Percentiles rank a stretch among this genome's conserved stretches.
Conservation (phyloP, 2,888 invertebrate species). For the Latrodectus hesperus region DNA sequence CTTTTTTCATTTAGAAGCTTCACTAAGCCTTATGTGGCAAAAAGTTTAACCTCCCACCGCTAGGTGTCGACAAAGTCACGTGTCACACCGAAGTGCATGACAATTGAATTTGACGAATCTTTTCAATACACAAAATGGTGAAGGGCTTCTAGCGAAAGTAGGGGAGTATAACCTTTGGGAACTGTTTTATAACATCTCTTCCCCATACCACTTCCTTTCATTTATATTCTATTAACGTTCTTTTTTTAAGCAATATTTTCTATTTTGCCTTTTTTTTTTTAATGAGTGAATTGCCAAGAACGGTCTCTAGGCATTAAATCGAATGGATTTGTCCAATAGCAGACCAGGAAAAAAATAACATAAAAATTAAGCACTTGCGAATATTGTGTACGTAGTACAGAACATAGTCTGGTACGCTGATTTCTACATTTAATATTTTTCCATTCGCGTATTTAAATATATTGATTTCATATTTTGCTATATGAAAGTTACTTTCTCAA, state of each 20-base stretch:
- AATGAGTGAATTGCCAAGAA: constrained; percentile 9
- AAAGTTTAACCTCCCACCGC: constrained; percentile 68
- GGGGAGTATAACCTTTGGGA: constrained; percentile 10
- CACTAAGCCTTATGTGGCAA: constrained; percentile 24
- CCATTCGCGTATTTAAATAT: too few relatives aligned
- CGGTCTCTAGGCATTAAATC: constrained; percentile 40
- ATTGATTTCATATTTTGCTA: too few relatives aligned
- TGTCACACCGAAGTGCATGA: constrained; percentile 63
- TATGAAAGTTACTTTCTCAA: too few relatives aligned
- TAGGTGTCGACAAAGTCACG: constrained; percentile 62
- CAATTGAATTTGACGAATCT: constrained; percentile 69
- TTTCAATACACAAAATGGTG: constrained; percentile 45
- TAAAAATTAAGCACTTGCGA: too few relatives aligned
- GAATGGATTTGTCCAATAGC: constrained; percentile 44
- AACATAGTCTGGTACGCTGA: too few relatives aligned
- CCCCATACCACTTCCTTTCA: background rate
- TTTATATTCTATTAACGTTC: too few relatives aligned
- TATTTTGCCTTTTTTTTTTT: constrained; percentile 12
- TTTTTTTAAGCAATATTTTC: too few relatives aligned
- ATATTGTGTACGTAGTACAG: too few relatives aligned
- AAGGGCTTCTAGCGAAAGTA: background rate
- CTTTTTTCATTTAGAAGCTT: background rate
- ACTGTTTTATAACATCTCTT: constrained; percentile 18
- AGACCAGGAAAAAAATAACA: background rate
- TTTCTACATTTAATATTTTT: too few relatives aligned